These are phyloP conservation scores for Grus americana DNA, from an alignment of 2,113 vertebrate species.

Conservation along the genomic window DNA sequence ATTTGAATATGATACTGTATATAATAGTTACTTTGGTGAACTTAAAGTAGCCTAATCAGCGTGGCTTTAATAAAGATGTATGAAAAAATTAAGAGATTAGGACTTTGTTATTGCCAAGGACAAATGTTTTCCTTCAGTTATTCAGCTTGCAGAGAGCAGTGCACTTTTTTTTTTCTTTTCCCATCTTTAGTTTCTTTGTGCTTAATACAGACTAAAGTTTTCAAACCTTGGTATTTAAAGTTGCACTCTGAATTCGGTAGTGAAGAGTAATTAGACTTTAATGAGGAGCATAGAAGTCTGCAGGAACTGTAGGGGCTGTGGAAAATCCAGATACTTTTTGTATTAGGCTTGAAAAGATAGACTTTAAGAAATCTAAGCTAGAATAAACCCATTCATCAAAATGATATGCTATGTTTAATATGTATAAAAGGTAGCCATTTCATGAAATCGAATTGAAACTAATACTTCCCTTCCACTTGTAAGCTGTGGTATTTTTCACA, in stretches of 20 bases:
- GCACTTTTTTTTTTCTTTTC: neutral
- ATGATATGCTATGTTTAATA: neutral
- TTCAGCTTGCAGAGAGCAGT: neutral
- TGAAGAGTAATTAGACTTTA: neutral
- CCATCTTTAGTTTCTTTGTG: neutral
- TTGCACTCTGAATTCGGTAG: neutral
- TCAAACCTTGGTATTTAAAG: neutral
- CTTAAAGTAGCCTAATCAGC: neutral
- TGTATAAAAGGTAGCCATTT: neutral
- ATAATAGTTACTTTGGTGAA: constrained; percentile 17
- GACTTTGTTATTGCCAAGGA: neutral
- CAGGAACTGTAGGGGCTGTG: neutral
- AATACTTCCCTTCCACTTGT: neutral
- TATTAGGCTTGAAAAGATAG: neutral
- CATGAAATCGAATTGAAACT: neutral
- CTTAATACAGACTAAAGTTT: neutral
- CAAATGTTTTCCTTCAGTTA: neutral
- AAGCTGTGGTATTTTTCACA: neutral
- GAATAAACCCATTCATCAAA: neutral
- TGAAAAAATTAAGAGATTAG: constrained; percentile 1
- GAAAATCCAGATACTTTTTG: neutral
- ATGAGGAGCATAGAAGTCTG: neutral
- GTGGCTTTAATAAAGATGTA: neutral
- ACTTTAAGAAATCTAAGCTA: neutral
- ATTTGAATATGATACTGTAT: neutral